phyloP scores from a whole-genome alignment of 2,888 invertebrate genomes.

The Drosophila affinis region DNA sequence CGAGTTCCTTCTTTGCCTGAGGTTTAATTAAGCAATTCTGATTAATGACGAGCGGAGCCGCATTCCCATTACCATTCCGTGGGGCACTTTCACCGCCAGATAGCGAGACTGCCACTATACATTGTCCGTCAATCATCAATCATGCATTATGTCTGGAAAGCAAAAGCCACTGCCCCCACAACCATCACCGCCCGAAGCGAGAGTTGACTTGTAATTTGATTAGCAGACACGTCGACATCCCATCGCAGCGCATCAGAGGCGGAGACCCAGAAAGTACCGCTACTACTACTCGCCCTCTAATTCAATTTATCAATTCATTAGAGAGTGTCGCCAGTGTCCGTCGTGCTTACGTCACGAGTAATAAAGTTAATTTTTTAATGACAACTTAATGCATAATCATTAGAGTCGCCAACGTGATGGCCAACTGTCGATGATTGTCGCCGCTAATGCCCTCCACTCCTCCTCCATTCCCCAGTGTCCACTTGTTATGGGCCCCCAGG shows the following conservation, averaged over 20 bases:
- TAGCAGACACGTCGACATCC: slow-evolving; percentile 37
- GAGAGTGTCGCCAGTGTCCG: slow-evolving; percentile 36
- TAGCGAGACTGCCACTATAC: too few relatives aligned
- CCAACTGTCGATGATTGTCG: neutral
- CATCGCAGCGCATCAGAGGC: too few relatives aligned
- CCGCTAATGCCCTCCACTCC: neutral
- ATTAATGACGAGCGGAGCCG: slow-evolving; percentile 56
- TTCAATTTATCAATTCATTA: slow-evolving; percentile 78
- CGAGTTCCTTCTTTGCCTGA: slow-evolving; percentile 16
- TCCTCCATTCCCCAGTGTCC: neutral
- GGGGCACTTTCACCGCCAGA: neutral
- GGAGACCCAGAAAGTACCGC: neutral
- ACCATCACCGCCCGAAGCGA: slow-evolving; percentile 7
- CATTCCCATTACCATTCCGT: slow-evolving; percentile 10
- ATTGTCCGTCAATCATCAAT: slow-evolving; percentile 59
- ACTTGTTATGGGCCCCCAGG: slow-evolving; percentile 8
- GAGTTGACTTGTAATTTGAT: slow-evolving; percentile 73
- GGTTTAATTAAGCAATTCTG: slow-evolving; percentile 56
- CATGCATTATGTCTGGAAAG: slow-evolving; percentile 58
- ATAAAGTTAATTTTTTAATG: slow-evolving; percentile 73
- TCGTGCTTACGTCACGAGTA: slow-evolving; percentile 54
- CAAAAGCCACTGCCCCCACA: neutral
- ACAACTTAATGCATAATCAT: slow-evolving; percentile 73
- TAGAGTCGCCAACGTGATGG: slow-evolving; percentile 45
- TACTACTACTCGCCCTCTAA: slow-evolving; percentile 35